phyloP scores from a whole-genome alignment of 2,888 invertebrate species.

The Epirrhoe tristata region DNA sequence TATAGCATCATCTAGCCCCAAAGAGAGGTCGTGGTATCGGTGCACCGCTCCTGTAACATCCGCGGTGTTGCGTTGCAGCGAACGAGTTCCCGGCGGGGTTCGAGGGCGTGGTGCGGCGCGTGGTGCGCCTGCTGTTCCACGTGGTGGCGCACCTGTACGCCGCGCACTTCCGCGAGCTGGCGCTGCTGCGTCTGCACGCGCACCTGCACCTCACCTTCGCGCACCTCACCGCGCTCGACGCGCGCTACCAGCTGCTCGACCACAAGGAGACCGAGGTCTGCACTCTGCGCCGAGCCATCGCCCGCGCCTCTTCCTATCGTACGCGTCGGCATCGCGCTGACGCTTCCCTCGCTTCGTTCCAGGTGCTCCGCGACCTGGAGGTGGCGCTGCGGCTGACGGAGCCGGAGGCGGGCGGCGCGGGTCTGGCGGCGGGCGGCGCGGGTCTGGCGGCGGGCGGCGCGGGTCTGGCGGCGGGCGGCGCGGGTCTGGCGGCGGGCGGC shows the following conservation, averaged over 20 bases:
- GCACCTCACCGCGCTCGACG: conserved; percentile 94
- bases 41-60: no score
- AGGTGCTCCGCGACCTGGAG: conserved; percentile 95
- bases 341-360: conserved; percentile 28
- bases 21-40: no score
- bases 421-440: conserved; percentile 90
- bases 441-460: background rate
- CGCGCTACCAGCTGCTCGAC: conserved; percentile 96
- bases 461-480: conserved; percentile 90
- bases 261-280: conserved; percentile 95
- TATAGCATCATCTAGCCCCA: no score
- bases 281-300: no score
- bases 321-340: background rate
- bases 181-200: conserved; percentile 96
- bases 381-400: conserved; percentile 88
- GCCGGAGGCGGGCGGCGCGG: background rate
- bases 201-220: conserved; percentile 99
- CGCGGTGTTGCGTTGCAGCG: conserved; percentile 81
- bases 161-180: conserved; percentile 98
- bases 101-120: conserved; percentile 97
- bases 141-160: conserved; percentile 99
- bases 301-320: no score
- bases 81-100: conserved; percentile 98
- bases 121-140: conserved; percentile 98
- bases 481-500: conserved; percentile 41